Conservation (phyloP, 2,888 invertebrate species). For the Tetragnatha montana region DNA sequence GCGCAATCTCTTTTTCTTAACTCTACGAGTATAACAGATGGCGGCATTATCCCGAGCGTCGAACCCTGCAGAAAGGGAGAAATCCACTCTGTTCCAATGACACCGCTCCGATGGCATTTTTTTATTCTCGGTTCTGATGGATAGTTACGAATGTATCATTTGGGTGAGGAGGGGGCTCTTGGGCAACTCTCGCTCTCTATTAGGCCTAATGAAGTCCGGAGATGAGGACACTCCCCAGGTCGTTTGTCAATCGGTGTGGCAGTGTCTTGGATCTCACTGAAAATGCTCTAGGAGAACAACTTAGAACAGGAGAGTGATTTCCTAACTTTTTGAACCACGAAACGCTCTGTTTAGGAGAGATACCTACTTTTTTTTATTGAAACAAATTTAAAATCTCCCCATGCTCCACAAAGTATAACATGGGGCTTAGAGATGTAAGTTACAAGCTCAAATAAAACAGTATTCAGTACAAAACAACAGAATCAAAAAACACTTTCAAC, state of each 20-base stretch:
- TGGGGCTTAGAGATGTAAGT: no score
- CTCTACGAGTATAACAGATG: background rate
- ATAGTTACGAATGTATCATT: slow-evolving; percentile 26
- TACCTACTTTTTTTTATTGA: no score
- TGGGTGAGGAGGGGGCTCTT: background rate
- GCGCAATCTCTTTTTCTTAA: background rate
- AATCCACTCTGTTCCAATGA: slow-evolving; percentile 4
- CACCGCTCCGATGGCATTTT: background rate
- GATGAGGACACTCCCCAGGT: background rate
- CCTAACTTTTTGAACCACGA: no score
- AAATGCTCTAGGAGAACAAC: no score
- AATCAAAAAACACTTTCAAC: no score
- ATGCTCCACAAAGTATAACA: no score
- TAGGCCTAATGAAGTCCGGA: background rate
- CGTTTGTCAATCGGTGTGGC: slow-evolving; percentile 7
- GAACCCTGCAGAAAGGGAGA: slow-evolving; percentile 5
- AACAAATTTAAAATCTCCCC: no score
- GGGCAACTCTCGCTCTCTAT: background rate
- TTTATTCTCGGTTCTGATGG: slow-evolving; percentile 7
- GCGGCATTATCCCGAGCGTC: slow-evolving; percentile 3
- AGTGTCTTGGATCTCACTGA: no score
- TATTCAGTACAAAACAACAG: no score
- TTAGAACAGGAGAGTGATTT: no score
- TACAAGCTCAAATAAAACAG: no score
- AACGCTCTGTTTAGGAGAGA: no score